Conservation (phyloP, 2,888 invertebrate species). For the Slavum lentiscoides region DNA sequence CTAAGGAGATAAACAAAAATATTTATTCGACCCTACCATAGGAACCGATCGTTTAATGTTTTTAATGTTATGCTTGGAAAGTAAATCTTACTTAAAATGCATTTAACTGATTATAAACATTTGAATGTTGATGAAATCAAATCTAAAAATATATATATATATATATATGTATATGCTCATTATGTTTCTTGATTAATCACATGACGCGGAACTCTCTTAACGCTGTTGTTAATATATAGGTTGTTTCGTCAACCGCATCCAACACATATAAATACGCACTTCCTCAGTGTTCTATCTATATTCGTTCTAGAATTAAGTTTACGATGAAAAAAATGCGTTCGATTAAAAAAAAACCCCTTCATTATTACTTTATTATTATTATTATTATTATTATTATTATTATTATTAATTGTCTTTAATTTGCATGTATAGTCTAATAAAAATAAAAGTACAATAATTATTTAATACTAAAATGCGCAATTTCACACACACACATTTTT, state of each 20-base stretch:
- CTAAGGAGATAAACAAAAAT: too few relatives aligned
- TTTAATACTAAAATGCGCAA: too few relatives aligned
- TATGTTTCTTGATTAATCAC: conserved; percentile 42
- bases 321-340: conserved; percentile 23
- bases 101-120: conserved; percentile 19
- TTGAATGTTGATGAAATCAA: conserved; percentile 17
- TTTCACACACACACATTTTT: too few relatives aligned
- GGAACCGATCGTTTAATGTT: neutral
- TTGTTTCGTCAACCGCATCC: conserved; percentile 32
- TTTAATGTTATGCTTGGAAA: conserved; percentile 21
- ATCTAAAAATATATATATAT: conserved; percentile 1
- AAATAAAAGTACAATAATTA: too few relatives aligned
- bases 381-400: too few relatives aligned
- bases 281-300: conserved; percentile 15
- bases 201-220: conserved; percentile 38
- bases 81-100: conserved; percentile 26
- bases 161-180: neutral
- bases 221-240: conserved; percentile 27
- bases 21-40: too few relatives aligned
- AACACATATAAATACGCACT: conserved; percentile 2
- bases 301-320: conserved; percentile 31
- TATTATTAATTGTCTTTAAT: too few relatives aligned
- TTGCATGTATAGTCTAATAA: too few relatives aligned
- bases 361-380: too few relatives aligned
- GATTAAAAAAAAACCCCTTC: neutral